These are phyloP conservation scores for Heteromormyrus szaboi DNA, from an alignment of 2,797 vertebrate genomes.

Conservation along the genomic window DNA sequence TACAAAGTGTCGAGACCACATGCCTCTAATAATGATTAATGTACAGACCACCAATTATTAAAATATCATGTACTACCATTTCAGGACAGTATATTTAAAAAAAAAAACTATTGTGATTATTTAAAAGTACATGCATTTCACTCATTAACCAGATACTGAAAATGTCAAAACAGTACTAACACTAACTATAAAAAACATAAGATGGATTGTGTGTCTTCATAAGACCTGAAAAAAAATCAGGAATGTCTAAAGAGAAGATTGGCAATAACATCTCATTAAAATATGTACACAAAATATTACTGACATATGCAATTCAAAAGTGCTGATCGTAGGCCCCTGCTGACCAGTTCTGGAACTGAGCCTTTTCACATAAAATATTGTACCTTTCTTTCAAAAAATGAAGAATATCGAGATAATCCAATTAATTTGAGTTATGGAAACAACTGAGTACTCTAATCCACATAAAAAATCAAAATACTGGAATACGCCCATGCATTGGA, in stretches of 20 bases:
- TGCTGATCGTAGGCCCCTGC: neutral
- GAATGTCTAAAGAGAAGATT: neutral
- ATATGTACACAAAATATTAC: neutral
- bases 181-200: neutral
- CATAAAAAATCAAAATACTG: neutral
- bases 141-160: neutral
- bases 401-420: neutral
- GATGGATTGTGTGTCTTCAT: neutral
- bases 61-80: neutral
- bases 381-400: conserved; percentile 1
- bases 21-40: neutral
- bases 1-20: neutral
- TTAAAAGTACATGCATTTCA: neutral
- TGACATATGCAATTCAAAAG: neutral
- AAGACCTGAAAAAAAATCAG: neutral
- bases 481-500: neutral
- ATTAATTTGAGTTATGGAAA: neutral
- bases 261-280: neutral
- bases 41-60: neutral
- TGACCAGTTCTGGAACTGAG: neutral
- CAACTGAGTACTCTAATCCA: neutral
- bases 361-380: neutral
- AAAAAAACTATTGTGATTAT: neutral
- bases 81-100: neutral
- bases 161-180: neutral